phyloP scores from a whole-genome alignment of 1,140 invertebrate genomes.

The Lordiphosa mommai region DNA sequence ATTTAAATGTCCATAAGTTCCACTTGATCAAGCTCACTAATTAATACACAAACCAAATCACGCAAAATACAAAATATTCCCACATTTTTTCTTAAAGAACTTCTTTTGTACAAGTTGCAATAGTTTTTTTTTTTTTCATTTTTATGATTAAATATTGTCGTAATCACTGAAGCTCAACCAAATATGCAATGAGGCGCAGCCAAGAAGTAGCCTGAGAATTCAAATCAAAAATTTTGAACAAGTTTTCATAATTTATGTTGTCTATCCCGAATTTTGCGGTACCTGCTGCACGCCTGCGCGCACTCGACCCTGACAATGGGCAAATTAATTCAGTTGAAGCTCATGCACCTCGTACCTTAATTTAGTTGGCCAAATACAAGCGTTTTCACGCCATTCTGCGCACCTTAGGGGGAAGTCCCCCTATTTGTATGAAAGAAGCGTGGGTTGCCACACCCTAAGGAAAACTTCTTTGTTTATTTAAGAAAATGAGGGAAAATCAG shows the following conservation, averaged over 20 bases:
- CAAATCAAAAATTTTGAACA: slow-evolving; percentile 28
- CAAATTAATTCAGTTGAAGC: slow-evolving; percentile 48
- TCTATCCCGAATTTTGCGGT: slow-evolving; percentile 15
- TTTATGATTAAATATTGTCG: slow-evolving; percentile 55
- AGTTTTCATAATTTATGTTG: slow-evolving; percentile 15
- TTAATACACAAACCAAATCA: slow-evolving; percentile 37
- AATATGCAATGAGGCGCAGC: slow-evolving; percentile 41
- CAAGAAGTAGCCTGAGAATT: slow-evolving; percentile 20
- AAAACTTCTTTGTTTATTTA: slow-evolving; percentile 62
- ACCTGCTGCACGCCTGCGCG: slow-evolving; percentile 26
- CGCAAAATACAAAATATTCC: slow-evolving; percentile 32
- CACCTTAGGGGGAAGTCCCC: slow-evolving; percentile 35
- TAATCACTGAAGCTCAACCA: slow-evolving; percentile 54
- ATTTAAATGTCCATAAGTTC: slow-evolving; percentile 33
- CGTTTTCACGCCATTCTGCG: slow-evolving; percentile 74
- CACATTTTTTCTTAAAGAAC: slow-evolving; percentile 44
- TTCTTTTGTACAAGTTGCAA: slow-evolving; percentile 18
- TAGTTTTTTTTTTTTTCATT: slow-evolving; percentile 40
- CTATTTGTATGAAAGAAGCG: slow-evolving; percentile 31
- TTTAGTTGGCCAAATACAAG: slow-evolving; percentile 71
- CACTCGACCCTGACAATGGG: slow-evolving; percentile 31
- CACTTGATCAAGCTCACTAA: slow-evolving; percentile 39
- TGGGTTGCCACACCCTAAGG: slow-evolving; percentile 44
- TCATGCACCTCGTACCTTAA: slow-evolving; percentile 35
- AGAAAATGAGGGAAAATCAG: slow-evolving; percentile 59